Percentiles rank a stretch among this genome's conserved stretches.
These are phyloP conservation scores for Drosophila siamana DNA, from an alignment of 2,888 invertebrate genomes.

Conservation along the genomic window DNA sequence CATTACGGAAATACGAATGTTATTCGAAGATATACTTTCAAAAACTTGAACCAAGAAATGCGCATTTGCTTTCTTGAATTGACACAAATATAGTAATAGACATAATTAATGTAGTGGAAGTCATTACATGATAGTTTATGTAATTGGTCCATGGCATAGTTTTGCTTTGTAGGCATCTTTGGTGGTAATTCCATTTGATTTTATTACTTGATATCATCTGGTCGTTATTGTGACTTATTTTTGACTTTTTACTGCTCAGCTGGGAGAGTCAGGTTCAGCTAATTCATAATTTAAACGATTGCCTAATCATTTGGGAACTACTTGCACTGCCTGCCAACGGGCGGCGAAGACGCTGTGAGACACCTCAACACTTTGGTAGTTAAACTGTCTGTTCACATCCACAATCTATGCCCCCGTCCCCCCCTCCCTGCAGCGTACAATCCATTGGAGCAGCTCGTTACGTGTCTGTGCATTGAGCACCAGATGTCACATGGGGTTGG, in stretches of 20 bases:
- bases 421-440: neutral
- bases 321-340: slow-evolving; percentile 14
- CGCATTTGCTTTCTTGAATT: too few relatives aligned
- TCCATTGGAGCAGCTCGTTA: slow-evolving; percentile 41
- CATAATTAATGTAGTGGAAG: too few relatives aligned
- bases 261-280: slow-evolving; percentile 56
- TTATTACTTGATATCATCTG: slow-evolving; percentile 2
- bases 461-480: slow-evolving; percentile 77
- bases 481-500: slow-evolving; percentile 73
- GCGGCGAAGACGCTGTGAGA: slow-evolving; percentile 21
- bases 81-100: too few relatives aligned
- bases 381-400: slow-evolving; percentile 61
- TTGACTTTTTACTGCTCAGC: slow-evolving; percentile 53
- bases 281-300: slow-evolving; percentile 76
- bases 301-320: slow-evolving; percentile 70
- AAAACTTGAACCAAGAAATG: too few relatives aligned
- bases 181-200: slow-evolving; percentile 7
- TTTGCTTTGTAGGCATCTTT: neutral
- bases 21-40: too few relatives aligned
- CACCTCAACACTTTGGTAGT: slow-evolving; percentile 68
- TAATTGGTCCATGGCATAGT: neutral
- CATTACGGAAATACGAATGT: too few relatives aligned
- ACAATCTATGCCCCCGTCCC: slow-evolving; percentile 2
- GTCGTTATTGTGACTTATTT: slow-evolving; percentile 14
- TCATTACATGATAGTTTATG: neutral